phyloP scores from a whole-genome alignment of 2,888 invertebrate species.

The Spilarctia lutea region DNA sequence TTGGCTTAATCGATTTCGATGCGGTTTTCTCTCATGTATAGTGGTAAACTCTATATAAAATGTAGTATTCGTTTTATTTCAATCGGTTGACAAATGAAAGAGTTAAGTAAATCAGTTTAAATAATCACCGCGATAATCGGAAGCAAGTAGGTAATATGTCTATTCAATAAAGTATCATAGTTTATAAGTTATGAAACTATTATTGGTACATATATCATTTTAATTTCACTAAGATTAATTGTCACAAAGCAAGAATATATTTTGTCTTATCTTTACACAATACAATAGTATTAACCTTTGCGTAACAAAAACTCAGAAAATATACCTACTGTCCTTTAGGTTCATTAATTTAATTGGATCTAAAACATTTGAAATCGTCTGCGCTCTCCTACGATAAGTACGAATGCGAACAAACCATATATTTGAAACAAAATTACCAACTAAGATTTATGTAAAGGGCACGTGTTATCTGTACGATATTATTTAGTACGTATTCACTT shows the following conservation, averaged over 20 bases:
- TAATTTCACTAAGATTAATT: not conserved
- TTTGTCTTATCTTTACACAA: not conserved
- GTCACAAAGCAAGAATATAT: not conserved
- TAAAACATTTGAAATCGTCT: conserved; percentile 15
- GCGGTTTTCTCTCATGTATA: too few relatives aligned
- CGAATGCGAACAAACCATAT: conserved; percentile 27
- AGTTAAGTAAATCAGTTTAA: too few relatives aligned
- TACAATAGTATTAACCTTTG: not conserved
- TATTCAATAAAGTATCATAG: not conserved
- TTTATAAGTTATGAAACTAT: not conserved
- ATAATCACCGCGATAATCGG: too few relatives aligned
- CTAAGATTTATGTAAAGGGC: conserved; percentile 70
- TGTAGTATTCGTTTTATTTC: too few relatives aligned
- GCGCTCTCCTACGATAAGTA: conserved; percentile 12
- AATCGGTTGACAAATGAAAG: too few relatives aligned
- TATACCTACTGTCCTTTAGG: not conserved
- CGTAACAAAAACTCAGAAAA: not conserved
- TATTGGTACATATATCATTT: not conserved
- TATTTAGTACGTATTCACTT: conserved; percentile 60
- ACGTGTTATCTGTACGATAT: conserved; percentile 69
- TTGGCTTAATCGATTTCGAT: too few relatives aligned
- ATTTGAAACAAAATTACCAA: conserved; percentile 46
- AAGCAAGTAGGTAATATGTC: too few relatives aligned
- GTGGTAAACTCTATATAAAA: too few relatives aligned
- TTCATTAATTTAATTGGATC: conserved; percentile 12